A percentile compares a stretch with the other conserved stretches of the same genome.
These are phyloP conservation scores for Phrynocephalus vlangalii DNA, from an alignment of 2,797 vertebrate species.

Conservation along the genomic window DNA sequence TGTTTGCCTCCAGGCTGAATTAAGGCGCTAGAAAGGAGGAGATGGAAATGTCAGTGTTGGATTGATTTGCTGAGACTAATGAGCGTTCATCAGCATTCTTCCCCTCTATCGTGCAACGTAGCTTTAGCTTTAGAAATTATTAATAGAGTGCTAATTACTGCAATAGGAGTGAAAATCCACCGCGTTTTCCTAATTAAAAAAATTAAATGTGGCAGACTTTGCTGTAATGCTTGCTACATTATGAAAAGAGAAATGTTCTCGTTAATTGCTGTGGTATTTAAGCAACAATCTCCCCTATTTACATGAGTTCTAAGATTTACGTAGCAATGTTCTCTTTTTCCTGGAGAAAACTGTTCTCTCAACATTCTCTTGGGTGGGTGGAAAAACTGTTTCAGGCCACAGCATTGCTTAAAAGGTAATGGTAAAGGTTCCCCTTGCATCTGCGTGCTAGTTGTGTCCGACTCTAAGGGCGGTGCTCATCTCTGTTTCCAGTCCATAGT, in stretches of 20 bases:
- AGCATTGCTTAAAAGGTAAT: no score
- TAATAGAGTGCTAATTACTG: slow-evolving; percentile 37
- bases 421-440: no score
- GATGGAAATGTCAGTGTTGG: neutral
- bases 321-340: neutral
- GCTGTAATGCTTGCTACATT: neutral
- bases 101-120: neutral
- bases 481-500: no score
- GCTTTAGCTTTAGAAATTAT: neutral
- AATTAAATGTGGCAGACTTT: neutral
- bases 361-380: neutral
- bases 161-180: neutral
- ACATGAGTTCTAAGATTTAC: neutral
- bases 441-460: no score
- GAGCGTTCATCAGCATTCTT: neutral
- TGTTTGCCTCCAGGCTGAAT: neutral
- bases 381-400: neutral
- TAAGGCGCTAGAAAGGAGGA: neutral
- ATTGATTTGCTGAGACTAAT: slow-evolving; percentile 2
- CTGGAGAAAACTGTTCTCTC: neutral
- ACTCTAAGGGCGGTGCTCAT: no score
- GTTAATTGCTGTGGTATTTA: slow-evolving; percentile 27
- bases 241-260: neutral
- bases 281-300: neutral
- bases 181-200: slow-evolving; percentile 45